Base-by-base conservation (phyloP, 2,888 invertebrate species). In the Bembecia ichneumoniformis region DNA sequence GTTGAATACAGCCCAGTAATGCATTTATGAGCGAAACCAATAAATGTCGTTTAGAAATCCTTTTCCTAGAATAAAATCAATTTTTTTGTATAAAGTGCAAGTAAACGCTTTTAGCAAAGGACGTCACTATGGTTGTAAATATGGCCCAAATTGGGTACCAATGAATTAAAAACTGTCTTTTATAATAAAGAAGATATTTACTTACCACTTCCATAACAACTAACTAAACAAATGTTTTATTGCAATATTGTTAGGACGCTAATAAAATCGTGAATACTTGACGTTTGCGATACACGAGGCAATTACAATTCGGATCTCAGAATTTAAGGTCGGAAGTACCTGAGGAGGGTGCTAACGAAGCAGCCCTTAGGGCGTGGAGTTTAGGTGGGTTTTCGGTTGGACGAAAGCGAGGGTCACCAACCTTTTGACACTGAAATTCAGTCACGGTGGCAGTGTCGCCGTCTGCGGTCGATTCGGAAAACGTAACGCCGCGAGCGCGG, bases 341-440 rank as follows among this genome's bases (percentile, higher is more conserved):
- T 65, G 56, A 53, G 49, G 52, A 46, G 58, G 51, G 52, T 54
- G 64, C 53, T 58, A 53, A 59, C 51, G 68, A 68, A 66, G 53
- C 51, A 52, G 62, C 57, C 66, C 65, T 54, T 71, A 62, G 46
- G 46, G 58, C 59, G 58, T 54, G 43, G 58, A 45, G 49, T 68
- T 72, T 69, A 65, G 72, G 76, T 71, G 59, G 63, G 63, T 65
- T 76, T 82, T 77, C 56, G 68, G 57, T 59, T 75, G 73, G 71
- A 72, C 71, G 63, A 57, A 45, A 60, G 58, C 58, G 65, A 28
- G 66, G 78, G 71, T 82, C 82, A 86, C 86, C 78, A 83, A 86
- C 86, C 86, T 86, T 86, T 81, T 86, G 86, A 82, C 86, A 86
- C 82, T 77, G 84, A 79, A 82, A 66, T 70, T 86, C 83, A 74